Conservation (phyloP, 2,113 vertebrate species). For the Choloepus hoffmanni region DNA sequence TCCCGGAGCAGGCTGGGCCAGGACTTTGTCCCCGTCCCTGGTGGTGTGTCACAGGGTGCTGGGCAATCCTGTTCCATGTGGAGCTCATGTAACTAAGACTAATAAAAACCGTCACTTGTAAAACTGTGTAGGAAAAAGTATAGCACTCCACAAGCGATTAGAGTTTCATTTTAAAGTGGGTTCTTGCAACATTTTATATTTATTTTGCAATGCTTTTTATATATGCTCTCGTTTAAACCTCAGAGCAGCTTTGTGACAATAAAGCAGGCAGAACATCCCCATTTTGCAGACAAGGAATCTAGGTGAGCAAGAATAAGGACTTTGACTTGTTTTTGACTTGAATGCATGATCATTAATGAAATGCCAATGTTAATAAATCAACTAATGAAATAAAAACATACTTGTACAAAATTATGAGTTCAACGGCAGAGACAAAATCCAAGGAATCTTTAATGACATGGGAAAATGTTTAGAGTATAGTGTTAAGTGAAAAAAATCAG, state of each 20-base stretch:
- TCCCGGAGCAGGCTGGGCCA: no score
- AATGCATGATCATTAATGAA: neutral
- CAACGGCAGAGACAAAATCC: neutral
- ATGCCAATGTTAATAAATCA: neutral
- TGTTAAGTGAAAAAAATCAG: neutral
- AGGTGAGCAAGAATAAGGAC: neutral
- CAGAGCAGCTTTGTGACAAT: neutral
- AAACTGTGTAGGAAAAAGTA: neutral
- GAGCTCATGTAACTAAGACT: no score
- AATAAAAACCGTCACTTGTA: neutral
- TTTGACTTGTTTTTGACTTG: neutral
- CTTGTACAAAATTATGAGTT: neutral
- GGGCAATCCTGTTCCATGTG: no score
- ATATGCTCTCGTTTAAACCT: neutral
- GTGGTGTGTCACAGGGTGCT: no score
- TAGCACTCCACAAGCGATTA: neutral
- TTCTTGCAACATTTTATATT: neutral
- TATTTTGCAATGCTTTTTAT: neutral
- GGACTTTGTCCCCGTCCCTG: no score
- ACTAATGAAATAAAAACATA: neutral
- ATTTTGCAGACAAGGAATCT: neutral
- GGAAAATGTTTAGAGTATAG: neutral
- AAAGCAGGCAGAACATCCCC: neutral
- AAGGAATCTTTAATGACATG: neutral
- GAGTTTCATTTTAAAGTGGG: neutral